phyloP scores from a whole-genome alignment of 2,797 vertebrate species.

The Sebastes minor region DNA sequence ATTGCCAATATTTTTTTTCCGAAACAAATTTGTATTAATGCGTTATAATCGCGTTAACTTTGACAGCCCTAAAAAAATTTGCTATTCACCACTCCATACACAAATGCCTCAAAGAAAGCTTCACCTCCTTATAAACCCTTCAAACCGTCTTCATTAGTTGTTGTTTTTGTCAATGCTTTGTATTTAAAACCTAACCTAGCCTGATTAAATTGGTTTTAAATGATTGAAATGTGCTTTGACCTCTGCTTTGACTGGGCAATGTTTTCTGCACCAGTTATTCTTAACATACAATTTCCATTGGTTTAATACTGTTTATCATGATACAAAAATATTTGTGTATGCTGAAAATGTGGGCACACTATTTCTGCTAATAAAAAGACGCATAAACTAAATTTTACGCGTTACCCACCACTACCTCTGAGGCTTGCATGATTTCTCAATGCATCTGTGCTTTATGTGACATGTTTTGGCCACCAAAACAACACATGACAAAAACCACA shows the following conservation, averaged over 20 bases:
- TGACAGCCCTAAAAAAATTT: too few relatives aligned
- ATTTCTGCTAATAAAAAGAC: constrained; percentile 22
- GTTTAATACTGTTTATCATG: neutral
- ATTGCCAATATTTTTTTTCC: too few relatives aligned
- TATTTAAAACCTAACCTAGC: neutral
- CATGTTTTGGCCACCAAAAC: constrained; percentile 41
- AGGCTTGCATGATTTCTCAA: constrained; percentile 12
- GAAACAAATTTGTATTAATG: too few relatives aligned
- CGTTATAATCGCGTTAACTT: too few relatives aligned
- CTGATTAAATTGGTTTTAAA: neutral
- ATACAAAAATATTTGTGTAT: constrained; percentile 19
- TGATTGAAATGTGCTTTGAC: neutral
- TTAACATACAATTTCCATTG: neutral
- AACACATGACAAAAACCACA: constrained; percentile 58
- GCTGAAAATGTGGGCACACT: neutral
- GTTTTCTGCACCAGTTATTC: neutral
- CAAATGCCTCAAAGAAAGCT: neutral
- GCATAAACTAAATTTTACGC: neutral
- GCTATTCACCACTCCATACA: too few relatives aligned
- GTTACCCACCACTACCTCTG: neutral
- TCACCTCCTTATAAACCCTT: neutral
- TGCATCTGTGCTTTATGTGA: constrained; percentile 13
- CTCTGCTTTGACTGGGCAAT: neutral
- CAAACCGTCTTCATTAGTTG: neutral
- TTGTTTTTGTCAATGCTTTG: neutral